These are phyloP conservation scores for Ceratosolen fusciceps DNA, from an alignment of 1,140 invertebrate genomes.

Conservation along the genomic window DNA sequence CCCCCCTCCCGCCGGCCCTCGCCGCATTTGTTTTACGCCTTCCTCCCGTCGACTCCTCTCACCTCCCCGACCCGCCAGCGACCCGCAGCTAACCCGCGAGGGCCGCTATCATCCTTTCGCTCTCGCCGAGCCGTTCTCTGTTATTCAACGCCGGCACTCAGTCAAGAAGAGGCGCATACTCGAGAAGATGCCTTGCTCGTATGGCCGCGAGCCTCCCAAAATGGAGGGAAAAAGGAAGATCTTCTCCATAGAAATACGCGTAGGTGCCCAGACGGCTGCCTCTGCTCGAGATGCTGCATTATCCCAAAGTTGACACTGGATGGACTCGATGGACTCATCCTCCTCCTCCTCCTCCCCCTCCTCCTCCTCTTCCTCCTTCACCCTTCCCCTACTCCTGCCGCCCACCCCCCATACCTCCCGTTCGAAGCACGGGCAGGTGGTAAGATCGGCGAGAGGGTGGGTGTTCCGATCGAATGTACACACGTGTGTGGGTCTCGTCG, in stretches of 20 bases:
- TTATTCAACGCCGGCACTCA: no score
- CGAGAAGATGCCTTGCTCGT: slow-evolving; percentile 37
- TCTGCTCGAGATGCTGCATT: slow-evolving; percentile 24
- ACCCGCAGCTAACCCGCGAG: no score
- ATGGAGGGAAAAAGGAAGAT: slow-evolving; percentile 39
- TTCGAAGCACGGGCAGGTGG: not conserved
- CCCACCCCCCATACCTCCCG: not conserved
- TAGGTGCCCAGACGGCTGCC: slow-evolving; percentile 52
- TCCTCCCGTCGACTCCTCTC: not conserved
- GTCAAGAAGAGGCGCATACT: slow-evolving; percentile 27
- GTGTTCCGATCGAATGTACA: slow-evolving; percentile 29
- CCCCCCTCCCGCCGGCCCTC: no score
- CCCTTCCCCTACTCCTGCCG: slow-evolving; percentile 29
- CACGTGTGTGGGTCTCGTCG: no score
- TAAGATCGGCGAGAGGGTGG: not conserved
- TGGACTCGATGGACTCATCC: no score
- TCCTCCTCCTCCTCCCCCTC: no score
- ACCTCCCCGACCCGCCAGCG: not conserved
- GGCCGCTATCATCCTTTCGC: no score
- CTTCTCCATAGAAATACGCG: no score
- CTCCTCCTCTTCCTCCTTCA: no score
- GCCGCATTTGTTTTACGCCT: slow-evolving; percentile 47
- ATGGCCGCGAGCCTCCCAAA: slow-evolving; percentile 32
- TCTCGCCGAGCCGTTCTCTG: no score
- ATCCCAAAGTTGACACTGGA: slow-evolving; percentile 41